Percentiles rank a stretch among this genome's conserved stretches.
These are phyloP conservation scores for Labeo calbasu DNA, from an alignment of 2,797 vertebrate genomes.

Conservation along the genomic window DNA sequence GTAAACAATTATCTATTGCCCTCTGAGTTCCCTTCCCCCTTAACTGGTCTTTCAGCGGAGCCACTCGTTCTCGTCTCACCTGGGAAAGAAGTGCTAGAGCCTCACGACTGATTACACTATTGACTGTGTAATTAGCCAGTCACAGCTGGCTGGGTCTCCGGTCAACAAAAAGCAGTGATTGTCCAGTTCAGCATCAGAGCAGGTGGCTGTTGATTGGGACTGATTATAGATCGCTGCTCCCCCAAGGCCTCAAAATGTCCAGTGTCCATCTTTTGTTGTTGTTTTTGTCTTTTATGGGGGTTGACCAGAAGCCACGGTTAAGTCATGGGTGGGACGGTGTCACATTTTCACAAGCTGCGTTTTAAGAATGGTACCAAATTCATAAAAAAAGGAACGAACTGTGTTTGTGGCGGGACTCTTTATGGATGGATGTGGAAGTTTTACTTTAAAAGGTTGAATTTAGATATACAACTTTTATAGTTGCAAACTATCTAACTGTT, in stretches of 20 bases:
- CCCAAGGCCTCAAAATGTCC: conserved; percentile 35
- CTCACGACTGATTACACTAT: conserved; percentile 66
- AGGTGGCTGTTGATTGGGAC: conserved; percentile 57
- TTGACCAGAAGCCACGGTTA: background rate
- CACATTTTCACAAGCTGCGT: background rate
- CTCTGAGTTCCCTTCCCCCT: conserved; percentile 62
- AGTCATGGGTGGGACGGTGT: background rate
- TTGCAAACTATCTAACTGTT: background rate
- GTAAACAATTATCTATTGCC: conserved; percentile 85
- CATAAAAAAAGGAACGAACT: background rate
- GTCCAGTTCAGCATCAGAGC: conserved; percentile 57
- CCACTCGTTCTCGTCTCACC: conserved; percentile 71
- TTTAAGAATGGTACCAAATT: background rate
- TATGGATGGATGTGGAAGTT: no score
- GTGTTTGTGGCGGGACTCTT: background rate
- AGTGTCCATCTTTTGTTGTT: conserved; percentile 34
- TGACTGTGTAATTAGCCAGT: conserved; percentile 70
- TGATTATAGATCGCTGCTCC: conserved; percentile 43
- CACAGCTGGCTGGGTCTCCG: conserved; percentile 56
- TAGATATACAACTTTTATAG: background rate
- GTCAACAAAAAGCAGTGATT: conserved; percentile 64
- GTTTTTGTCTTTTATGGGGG: background rate
- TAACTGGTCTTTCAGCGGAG: conserved; percentile 65
- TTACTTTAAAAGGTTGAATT: background rate
- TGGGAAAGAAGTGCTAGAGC: conserved; percentile 65